Base-by-base conservation (phyloP, 2,888 invertebrate species). In the Drosophila anceps region DNA sequence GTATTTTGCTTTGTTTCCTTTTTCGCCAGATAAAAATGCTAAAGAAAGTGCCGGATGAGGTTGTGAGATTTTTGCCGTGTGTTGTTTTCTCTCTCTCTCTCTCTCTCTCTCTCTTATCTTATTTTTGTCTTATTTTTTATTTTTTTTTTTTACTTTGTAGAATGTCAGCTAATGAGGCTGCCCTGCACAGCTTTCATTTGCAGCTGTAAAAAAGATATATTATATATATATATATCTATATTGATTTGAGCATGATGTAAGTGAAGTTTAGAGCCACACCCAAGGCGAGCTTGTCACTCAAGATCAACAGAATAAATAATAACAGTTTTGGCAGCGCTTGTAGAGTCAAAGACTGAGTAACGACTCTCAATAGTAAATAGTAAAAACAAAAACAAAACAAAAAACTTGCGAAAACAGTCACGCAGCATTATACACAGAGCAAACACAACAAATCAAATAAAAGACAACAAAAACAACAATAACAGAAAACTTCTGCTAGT, bases 1-100 rank as follows among this genome's bases (percentile, higher is more conserved):
- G 70, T 80, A 86, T 90, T 88, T 73, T 55, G 83, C 57, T 86
- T 85, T 83, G 67, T 75, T 86, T 90, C 86, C 86, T 83, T 83
- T 83, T 88, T 86, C 89, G 90, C 33, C 54, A 74, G 84, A 80
- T 79, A 84, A 82, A 82, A 73, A 66, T 59, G 48, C 46, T 55
- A 69, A 73, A 78, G 82, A 78, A 80, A 80, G 79, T 64, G 65
- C 53, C 75, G 73, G 44, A 73, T 53, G 68, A 68, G 66, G 41
- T 51, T 20, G 63, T 51, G 50, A 64, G 44, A 50, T 20, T 44
- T 33, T 50, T 44, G 43, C 20, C 50, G 24, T 24, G 41, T 31
- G 8, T 24, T 15, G 29, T 27, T 48, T 24, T 55, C n/a, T n/a
- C n/a, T n/a, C n/a, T n/a, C n/a, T n/a, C n/a, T n/a, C n/a, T n/a